A percentile compares a stretch with the other conserved stretches of the same genome.
Conservation (phyloP, 1,140 invertebrate species). For the Trichonephila clavata region DNA sequence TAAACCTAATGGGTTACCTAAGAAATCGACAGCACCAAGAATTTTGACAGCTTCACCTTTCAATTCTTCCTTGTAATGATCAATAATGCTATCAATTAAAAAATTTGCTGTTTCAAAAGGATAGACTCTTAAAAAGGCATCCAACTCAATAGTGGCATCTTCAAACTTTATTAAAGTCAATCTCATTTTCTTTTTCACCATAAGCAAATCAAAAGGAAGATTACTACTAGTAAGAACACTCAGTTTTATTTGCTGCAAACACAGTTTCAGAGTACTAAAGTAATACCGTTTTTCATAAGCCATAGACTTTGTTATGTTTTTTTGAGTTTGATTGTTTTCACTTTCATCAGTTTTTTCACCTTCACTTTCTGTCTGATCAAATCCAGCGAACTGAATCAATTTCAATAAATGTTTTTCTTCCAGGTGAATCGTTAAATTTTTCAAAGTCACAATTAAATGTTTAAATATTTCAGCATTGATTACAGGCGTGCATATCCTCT, state of each 20-base stretch:
- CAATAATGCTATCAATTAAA: constrained; percentile 87
- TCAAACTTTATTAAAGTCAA: constrained; percentile 97
- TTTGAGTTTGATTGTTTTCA: constrained; percentile 71
- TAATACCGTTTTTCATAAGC: constrained; percentile 75
- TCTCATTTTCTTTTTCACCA: constrained; percentile 92
- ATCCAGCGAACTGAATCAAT: constrained; percentile 86
- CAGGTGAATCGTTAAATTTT: constrained; percentile 91
- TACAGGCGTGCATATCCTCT: constrained; percentile 85
- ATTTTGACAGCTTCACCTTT: constrained; percentile 97
- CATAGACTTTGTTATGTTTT: constrained; percentile 55
- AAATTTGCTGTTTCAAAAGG: constrained; percentile 93
- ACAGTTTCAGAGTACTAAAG: constrained; percentile 78
- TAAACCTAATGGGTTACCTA: constrained; percentile 98
- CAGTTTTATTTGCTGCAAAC: constrained; percentile 85
- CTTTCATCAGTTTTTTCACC: constrained; percentile 85
- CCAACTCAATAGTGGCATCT: constrained; percentile 95
- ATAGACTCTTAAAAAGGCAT: constrained; percentile 91
- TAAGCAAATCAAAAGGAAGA: constrained; percentile 87
- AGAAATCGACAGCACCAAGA: constrained; percentile 96
- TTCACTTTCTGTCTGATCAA: constrained; percentile 80
- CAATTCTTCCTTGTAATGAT: constrained; percentile 93
- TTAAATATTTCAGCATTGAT: constrained; percentile 89
- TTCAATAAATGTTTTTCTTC: constrained; percentile 95
- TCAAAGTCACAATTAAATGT: constrained; percentile 90
- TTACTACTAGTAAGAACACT: constrained; percentile 93